Percentiles rank a stretch among this genome's conserved stretches.
phyloP scores from a whole-genome alignment of 2,797 vertebrate genomes.

The Labeo calbasu region DNA sequence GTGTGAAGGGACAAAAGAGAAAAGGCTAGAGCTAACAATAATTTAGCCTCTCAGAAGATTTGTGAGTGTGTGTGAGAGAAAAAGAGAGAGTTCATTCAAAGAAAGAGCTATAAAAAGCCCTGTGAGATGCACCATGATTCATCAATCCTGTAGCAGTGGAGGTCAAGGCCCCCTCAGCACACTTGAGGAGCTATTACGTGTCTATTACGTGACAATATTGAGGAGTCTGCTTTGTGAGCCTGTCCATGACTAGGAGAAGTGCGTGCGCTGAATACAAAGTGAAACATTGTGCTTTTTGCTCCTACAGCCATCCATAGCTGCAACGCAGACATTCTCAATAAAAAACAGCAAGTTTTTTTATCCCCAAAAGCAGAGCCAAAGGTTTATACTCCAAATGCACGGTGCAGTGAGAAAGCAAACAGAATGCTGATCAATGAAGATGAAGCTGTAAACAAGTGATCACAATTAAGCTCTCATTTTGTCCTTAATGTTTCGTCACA shows the following conservation, averaged over 20 bases:
- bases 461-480: not conserved
- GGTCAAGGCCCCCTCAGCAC: conserved; percentile 18
- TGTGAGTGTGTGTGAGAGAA: conserved; percentile 28
- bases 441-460: conserved; percentile 43
- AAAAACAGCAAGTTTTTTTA: conserved; percentile 15
- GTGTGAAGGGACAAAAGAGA: conserved; percentile 39
- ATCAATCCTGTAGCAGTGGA: conserved; percentile 41
- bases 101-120: conserved; percentile 30
- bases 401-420: conserved; percentile 11
- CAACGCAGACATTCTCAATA: conserved; percentile 38
- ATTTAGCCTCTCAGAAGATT: conserved; percentile 56
- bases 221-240: conserved; percentile 13
- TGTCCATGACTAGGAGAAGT: conserved; percentile 2
- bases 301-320: conserved; percentile 35
- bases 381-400: not conserved
- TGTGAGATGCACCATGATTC: conserved; percentile 32
- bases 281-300: conserved; percentile 52
- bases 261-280: conserved; percentile 34
- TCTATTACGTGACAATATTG: not conserved
- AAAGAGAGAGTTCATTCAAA: conserved; percentile 17
- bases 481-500: not conserved
- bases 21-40: conserved; percentile 35
- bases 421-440: not conserved
- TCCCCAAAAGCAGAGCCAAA: conserved; percentile 32
- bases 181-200: not conserved